Evolutionary conservation across 2,797 vertebrate genomes (phyloP).

Genomic region (Peromyscus eremicus): DNA sequence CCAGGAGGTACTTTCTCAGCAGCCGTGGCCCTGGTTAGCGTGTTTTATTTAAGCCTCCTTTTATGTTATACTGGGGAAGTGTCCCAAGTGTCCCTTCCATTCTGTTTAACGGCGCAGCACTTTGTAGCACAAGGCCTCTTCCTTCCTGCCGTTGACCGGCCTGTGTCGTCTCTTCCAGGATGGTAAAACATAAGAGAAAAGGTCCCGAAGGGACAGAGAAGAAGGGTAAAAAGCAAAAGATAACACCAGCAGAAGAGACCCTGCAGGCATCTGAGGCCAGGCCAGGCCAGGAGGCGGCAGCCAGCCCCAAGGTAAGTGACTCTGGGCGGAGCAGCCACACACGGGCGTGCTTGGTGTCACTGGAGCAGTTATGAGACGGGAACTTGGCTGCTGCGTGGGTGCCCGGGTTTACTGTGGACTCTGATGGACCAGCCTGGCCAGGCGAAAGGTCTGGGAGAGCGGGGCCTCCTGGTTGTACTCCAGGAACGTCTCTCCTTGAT

Average conservation of each 20-base stretch:
- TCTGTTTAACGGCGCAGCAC: background rate
- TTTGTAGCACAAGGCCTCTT: background rate
- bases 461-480: background rate
- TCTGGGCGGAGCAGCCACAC: background rate
- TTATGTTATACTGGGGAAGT: background rate
- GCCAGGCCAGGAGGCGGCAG: background rate
- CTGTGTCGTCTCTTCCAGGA: slow-evolving; percentile 64
- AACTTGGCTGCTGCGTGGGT: background rate
- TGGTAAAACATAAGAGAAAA: slow-evolving; percentile 79
- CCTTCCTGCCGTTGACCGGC: background rate
- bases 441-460: fast-evolving
- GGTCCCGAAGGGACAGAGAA: slow-evolving; percentile 38
- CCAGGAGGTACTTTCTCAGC: background rate
- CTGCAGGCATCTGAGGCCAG: background rate
- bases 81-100: background rate
- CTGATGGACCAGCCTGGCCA: too few species aligned
- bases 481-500: background rate
- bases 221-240: slow-evolving; percentile 80
- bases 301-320: slow-evolving; percentile 69
- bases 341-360: fast-evolving
- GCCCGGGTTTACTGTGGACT: fast-evolving
- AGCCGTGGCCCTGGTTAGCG: background rate
- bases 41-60: background rate
- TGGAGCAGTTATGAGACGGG: fast-evolving
- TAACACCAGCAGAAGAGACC: fast-evolving